Percentiles rank a stretch among this genome's conserved stretches.
These are phyloP conservation scores for Drosophila multiciliata DNA, from an alignment of 2,888 invertebrate genomes.

Conservation along the genomic window DNA sequence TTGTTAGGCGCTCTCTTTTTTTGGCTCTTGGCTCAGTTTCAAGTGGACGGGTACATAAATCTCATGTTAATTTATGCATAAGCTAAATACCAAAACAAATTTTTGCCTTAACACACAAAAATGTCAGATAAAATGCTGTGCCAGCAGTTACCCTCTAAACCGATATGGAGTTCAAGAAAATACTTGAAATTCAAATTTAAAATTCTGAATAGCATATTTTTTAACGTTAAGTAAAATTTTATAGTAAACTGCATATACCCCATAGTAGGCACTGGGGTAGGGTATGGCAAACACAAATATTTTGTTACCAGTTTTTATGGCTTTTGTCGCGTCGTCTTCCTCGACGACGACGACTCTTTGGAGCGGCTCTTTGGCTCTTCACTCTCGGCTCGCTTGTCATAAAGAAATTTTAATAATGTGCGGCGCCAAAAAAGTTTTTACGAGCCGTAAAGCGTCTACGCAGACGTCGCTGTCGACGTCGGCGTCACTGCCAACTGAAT, in stretches of 20 bases:
- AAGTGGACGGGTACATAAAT: constrained; percentile 74
- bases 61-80: constrained; percentile 80
- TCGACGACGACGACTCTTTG: constrained; percentile 55
- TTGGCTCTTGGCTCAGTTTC: constrained; percentile 67
- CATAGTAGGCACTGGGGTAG: not conserved
- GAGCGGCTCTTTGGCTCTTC: constrained; percentile 51
- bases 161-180: not conserved
- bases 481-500: constrained; percentile 13
- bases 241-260: not conserved
- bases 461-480: constrained; percentile 18
- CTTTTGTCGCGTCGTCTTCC: constrained; percentile 74
- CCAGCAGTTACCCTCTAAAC: constrained; percentile 17
- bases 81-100: constrained; percentile 79
- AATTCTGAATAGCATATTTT: not conserved
- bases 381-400: constrained; percentile 68
- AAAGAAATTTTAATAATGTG: constrained; percentile 82
- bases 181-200: rapidly evolving
- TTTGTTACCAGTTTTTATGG: constrained; percentile 80
- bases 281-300: constrained; percentile 64
- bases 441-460: constrained; percentile 58
- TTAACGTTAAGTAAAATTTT: not conserved
- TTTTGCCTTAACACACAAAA: constrained; percentile 46
- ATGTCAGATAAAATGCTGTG: not conserved
- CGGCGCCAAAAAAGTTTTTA: constrained; percentile 80
- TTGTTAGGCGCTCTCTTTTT: constrained; percentile 55